These are phyloP conservation scores for Volucella zonaria DNA, from an alignment of 2,888 invertebrate species.

Conservation along the genomic window DNA sequence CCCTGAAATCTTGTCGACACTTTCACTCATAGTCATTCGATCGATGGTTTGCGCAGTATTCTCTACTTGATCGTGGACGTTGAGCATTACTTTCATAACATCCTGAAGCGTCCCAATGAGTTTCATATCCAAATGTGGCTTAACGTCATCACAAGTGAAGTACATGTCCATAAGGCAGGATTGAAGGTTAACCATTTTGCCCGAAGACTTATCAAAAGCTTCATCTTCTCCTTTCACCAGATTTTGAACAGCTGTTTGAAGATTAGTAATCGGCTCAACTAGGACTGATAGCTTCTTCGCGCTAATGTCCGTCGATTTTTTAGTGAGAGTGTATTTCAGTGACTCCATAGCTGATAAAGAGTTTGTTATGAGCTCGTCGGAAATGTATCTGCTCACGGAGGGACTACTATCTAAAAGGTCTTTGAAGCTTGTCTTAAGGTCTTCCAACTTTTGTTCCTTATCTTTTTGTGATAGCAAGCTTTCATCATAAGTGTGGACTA, in stretches of 20 bases:
- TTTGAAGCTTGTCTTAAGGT: constrained; percentile 35
- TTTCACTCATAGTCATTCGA: constrained; percentile 44
- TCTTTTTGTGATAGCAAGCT: constrained; percentile 37
- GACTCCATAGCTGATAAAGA: constrained; percentile 47
- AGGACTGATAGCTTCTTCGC: constrained; percentile 32
- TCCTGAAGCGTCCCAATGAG: constrained; percentile 18
- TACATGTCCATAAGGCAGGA: constrained; percentile 69
- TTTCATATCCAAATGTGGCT: constrained; percentile 12
- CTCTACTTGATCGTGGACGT: constrained; percentile 65
- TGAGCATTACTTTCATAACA: constrained; percentile 54
- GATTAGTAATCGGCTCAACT: constrained; percentile 52
- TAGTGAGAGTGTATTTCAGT: constrained; percentile 38
- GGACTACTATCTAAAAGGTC: constrained; percentile 35
- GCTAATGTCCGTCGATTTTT: constrained; percentile 43
- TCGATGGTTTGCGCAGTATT: constrained; percentile 43
- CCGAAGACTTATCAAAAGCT: constrained; percentile 60
- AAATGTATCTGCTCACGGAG: constrained; percentile 34
- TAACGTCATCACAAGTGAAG: constrained; percentile 65
- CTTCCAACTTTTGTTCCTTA: constrained; percentile 20
- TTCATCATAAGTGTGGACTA: constrained; percentile 46
- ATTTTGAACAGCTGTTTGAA: constrained; percentile 58
- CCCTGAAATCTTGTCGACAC: constrained; percentile 40
- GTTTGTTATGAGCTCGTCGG: constrained; percentile 44
- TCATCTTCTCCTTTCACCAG: constrained; percentile 49
- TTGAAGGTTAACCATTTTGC: constrained; percentile 67